Evolutionary conservation across 2,888 invertebrate genomes (phyloP).

Genomic region (Sisyra nigra): DNA sequence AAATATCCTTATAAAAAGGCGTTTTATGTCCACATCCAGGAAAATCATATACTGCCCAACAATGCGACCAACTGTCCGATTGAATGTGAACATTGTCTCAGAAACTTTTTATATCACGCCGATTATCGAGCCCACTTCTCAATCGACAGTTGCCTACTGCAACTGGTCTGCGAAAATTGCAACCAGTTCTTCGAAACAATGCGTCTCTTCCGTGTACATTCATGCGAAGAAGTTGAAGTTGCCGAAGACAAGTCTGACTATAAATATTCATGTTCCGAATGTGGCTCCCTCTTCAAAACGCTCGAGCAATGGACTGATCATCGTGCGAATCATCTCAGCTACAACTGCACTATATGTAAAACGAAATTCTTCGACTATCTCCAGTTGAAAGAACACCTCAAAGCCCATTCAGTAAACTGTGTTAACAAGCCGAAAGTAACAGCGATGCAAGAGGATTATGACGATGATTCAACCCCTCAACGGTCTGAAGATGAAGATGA

Average conservation of each 20-base stretch:
- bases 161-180: background rate
- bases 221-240: conserved; percentile 25
- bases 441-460: conserved; percentile 35
- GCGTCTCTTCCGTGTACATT: background rate
- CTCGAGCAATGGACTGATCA: conserved; percentile 40
- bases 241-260: conserved; percentile 34
- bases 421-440: conserved; percentile 43
- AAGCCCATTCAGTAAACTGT: conserved; percentile 47
- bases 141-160: background rate
- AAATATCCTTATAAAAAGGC: too few relatives aligned
- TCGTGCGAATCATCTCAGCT: conserved; percentile 36
- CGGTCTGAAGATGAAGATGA: conserved; percentile 20
- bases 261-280: conserved; percentile 42
- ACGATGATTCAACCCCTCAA: conserved; percentile 30
- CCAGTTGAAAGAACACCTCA: conserved; percentile 47
- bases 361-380: conserved; percentile 40
- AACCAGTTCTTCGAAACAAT: background rate
- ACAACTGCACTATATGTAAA: conserved; percentile 44
- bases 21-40: too few relatives aligned
- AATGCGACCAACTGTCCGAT: too few relatives aligned
- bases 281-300: conserved; percentile 38
- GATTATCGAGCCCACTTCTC: conserved; percentile 35
- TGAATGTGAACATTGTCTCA: too few relatives aligned
- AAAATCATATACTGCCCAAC: too few relatives aligned
- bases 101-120: conserved; percentile 13